A percentile compares a stretch with the other conserved stretches of the same genome.
These are phyloP conservation scores for Caenorhabditis becei DNA, from an alignment of 2,888 invertebrate genomes.

Conservation along the genomic window DNA sequence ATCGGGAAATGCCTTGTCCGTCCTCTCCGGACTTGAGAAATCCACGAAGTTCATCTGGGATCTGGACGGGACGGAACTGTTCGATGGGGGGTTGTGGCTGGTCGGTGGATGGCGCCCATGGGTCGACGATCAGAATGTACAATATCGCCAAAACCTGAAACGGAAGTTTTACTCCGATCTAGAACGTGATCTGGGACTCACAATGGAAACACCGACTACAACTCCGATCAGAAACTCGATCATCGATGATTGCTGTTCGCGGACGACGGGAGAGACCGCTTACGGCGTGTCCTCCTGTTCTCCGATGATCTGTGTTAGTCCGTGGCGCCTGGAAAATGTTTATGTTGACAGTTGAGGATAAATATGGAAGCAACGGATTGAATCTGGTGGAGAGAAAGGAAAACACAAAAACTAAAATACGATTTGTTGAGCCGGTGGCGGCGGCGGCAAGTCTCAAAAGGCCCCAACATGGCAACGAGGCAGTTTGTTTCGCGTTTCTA, in stretches of 20 bases:
- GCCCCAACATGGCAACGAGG: not conserved
- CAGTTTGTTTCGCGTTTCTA: not conserved
- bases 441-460: not conserved
- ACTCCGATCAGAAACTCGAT: constrained; percentile 67
- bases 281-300: constrained; percentile 8
- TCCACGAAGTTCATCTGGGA: constrained; percentile 74
- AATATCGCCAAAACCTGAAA: constrained; percentile 51
- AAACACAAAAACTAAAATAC: not conserved
- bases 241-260: not conserved
- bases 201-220: constrained; percentile 63
- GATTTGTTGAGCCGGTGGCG: not conserved
- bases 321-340: not conserved
- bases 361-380: not conserved
- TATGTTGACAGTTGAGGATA: not conserved
- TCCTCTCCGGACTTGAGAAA: constrained; percentile 78
- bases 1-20: constrained; percentile 75
- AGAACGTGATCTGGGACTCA: constrained; percentile 6
- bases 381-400: not conserved
- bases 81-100: constrained; percentile 68
- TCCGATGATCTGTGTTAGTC: constrained; percentile 8
- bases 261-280: constrained; percentile 5
- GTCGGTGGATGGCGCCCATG: constrained; percentile 62
- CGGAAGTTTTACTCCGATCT: not conserved
- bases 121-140: constrained; percentile 70
- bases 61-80: constrained; percentile 74